Evolutionary conservation across 2,113 vertebrate species (phyloP).

Genomic region (Andinoacara biseriatus): DNA sequence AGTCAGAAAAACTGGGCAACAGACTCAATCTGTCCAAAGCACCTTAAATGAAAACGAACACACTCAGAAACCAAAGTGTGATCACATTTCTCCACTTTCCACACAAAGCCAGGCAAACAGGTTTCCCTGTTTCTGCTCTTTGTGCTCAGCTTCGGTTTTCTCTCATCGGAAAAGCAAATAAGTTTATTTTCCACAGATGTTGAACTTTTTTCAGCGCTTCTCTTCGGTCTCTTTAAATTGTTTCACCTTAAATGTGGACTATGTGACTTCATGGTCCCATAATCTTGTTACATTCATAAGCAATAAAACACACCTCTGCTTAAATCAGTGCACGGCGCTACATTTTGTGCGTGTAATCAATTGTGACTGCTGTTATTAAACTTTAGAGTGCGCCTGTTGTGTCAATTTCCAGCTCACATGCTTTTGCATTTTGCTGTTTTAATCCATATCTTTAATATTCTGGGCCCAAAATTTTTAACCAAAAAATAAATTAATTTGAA

Average conservation of each 20-base stretch:
- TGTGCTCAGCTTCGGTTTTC: background rate
- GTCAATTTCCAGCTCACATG: background rate
- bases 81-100: background rate
- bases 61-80: background rate
- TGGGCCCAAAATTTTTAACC: background rate
- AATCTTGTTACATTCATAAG: constrained; percentile 10
- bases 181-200: background rate
- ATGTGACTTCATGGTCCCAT: background rate
- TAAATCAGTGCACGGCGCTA: background rate
- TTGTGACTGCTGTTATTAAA: background rate
- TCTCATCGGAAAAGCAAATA: background rate
- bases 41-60: background rate
- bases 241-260: background rate
- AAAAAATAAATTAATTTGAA: background rate
- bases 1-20: background rate
- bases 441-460: background rate
- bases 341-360: background rate
- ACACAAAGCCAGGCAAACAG: background rate
- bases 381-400: background rate
- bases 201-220: background rate
- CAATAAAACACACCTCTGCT: constrained; percentile 17
- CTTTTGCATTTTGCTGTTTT: background rate
- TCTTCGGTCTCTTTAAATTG: background rate
- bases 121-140: background rate
- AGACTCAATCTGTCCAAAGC: background rate